These are phyloP conservation scores for Morone saxatilis DNA, from an alignment of 2,113 vertebrate genomes.

Conservation along the genomic window DNA sequence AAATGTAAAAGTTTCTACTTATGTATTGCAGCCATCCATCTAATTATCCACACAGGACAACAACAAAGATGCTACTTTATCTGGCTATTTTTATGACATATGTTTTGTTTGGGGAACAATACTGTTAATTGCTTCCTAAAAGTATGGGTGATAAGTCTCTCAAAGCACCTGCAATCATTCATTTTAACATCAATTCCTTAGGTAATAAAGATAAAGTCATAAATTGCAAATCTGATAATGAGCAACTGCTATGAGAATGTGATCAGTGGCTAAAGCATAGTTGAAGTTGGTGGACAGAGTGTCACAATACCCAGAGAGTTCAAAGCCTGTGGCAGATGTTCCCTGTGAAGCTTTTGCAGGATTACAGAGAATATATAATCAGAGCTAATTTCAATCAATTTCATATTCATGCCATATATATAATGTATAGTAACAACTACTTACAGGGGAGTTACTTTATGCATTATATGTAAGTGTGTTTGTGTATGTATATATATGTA, in stretches of 20 bases:
- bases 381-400: conserved; percentile 26
- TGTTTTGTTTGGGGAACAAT: neutral
- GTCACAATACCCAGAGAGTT: neutral
- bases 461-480: neutral
- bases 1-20: neutral
- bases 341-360: neutral
- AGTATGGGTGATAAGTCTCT: too few relatives aligned
- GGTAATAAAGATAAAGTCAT: neutral
- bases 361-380: conserved; percentile 22
- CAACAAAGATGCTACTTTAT: neutral
- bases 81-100: neutral
- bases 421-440: neutral
- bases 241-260: conserved; percentile 5
- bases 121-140: neutral
- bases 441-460: neutral
- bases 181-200: too few relatives aligned
- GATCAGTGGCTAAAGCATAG: neutral
- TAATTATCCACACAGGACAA: neutral
- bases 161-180: neutral
- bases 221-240: neutral
- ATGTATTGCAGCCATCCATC: neutral
- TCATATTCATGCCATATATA: neutral
- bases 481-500: neutral
- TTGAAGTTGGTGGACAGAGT: conserved; percentile 1
- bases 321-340: conserved; percentile 22